Evolutionary conservation across 2,797 vertebrate species (phyloP).

Genomic region (Oreortyx pictus): DNA sequence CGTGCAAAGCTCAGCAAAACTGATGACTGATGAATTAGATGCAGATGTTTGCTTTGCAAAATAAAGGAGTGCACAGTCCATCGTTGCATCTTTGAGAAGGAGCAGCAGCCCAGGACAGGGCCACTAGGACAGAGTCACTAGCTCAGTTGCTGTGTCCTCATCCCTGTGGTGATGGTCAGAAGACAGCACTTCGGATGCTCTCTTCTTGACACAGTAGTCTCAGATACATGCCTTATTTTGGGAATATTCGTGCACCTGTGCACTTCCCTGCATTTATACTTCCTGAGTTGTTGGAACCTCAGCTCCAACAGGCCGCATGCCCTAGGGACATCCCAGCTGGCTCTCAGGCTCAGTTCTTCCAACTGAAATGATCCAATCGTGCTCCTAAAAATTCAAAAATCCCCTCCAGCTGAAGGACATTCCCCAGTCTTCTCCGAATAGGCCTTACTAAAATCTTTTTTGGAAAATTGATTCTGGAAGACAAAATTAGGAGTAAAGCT

Average conservation of each 20-base stretch:
- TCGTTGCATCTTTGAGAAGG: background rate
- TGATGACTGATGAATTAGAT: background rate
- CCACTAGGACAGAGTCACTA: rapidly evolving
- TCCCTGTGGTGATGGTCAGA: background rate
- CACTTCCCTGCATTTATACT: background rate
- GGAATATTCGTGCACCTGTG: background rate
- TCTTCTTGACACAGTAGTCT: background rate
- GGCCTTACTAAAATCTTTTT: background rate
- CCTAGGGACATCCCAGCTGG: background rate
- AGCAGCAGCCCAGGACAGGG: rapidly evolving
- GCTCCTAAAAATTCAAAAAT: background rate
- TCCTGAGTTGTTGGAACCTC: background rate
- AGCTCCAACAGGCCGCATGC: rapidly evolving
- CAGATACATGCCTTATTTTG: background rate
- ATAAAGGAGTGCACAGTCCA: background rate
- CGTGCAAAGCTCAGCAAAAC: background rate
- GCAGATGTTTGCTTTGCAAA: background rate
- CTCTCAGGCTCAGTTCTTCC: background rate
- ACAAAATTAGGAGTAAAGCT: background rate
- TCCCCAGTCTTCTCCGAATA: background rate
- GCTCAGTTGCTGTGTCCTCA: rapidly evolving
- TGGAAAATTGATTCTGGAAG: background rate
- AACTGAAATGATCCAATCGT: background rate
- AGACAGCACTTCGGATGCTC: background rate
- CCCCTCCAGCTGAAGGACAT: background rate